A percentile compares a stretch with the other conserved stretches of the same genome.
Conservation (phyloP, 2,113 vertebrate genomes). For the Hydropotes inermis region DNA sequence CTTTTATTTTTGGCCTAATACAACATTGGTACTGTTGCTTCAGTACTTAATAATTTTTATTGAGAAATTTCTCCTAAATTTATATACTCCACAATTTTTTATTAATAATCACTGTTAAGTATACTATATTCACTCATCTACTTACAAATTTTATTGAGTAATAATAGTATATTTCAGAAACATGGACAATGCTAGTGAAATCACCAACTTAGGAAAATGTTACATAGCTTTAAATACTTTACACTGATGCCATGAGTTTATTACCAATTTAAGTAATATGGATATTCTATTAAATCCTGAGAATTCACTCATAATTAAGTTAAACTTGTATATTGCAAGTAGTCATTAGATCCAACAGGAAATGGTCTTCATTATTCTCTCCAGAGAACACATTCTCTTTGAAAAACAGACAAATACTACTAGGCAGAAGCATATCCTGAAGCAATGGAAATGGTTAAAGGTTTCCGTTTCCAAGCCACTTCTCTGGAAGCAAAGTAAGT, state of each 20-base stretch:
- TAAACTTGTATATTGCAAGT: not conserved
- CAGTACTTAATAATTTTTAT: not conserved
- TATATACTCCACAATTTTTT: not conserved
- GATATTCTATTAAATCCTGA: not conserved
- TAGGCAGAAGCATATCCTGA: not conserved
- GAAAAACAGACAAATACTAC: not conserved
- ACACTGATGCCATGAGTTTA: not conserved
- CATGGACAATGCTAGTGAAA: not conserved
- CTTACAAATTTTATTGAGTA: not conserved
- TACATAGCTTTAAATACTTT: not conserved
- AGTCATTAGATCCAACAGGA: not conserved
- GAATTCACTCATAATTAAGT: not conserved
- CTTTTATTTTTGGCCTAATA: not conserved
- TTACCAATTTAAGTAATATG: not conserved
- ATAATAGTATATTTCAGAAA: not conserved
- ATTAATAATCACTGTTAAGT: not conserved
- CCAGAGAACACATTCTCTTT: not conserved
- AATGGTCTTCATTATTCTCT: not conserved
- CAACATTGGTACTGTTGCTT: not conserved
- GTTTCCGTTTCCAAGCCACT: not conserved
- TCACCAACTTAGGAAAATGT: not conserved
- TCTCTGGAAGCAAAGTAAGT: slow-evolving; percentile 37
- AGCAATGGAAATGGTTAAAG: not conserved
- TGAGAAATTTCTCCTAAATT: not conserved
- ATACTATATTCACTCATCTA: not conserved